Percentiles rank a stretch among this genome's conserved stretches.
phyloP scores from a whole-genome alignment of 1,140 invertebrate genomes.

The Thalassaphorura encarpata region DNA sequence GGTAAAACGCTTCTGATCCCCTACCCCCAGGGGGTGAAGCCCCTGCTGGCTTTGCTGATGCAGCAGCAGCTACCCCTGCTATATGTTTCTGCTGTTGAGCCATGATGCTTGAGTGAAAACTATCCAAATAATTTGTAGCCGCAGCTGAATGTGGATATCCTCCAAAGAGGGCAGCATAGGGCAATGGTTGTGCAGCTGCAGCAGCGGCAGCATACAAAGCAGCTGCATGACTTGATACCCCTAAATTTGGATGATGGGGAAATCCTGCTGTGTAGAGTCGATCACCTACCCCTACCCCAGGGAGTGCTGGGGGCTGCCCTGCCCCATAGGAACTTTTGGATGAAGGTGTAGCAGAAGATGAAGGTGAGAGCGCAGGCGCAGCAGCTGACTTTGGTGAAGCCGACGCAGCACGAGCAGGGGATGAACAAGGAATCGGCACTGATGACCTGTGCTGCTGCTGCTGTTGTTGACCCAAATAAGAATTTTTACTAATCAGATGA shows the following conservation, averaged over 20 bases:
- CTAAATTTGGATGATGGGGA: constrained; percentile 8
- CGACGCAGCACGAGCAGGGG: constrained; percentile 20
- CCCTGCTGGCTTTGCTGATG: background rate
- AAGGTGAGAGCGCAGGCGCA: background rate
- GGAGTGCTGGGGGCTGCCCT: too few relatives aligned
- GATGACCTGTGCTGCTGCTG: constrained; percentile 18
- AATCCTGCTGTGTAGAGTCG: constrained; percentile 13
- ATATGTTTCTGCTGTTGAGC: constrained; percentile 10
- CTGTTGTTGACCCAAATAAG: too few relatives aligned
- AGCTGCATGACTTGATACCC: constrained; percentile 19
- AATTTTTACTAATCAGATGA: too few relatives aligned
- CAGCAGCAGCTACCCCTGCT: too few relatives aligned
- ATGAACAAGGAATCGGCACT: constrained; percentile 29
- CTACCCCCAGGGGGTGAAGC: background rate
- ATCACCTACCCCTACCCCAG: too few relatives aligned
- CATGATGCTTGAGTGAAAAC: constrained; percentile 27
- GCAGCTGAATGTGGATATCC: constrained; percentile 15
- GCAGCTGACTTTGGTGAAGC: constrained; percentile 20
- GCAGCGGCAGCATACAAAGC: constrained; percentile 26
- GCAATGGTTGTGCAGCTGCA: constrained; percentile 15
- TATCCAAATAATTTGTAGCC: constrained; percentile 27
- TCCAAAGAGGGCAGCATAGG: constrained; percentile 20
- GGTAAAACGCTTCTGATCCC: too few relatives aligned
- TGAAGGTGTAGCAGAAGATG: constrained; percentile 5
- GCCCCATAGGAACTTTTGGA: too few relatives aligned